Conservation (phyloP, 2,888 invertebrate species). For the Matsumyia berberina region DNA sequence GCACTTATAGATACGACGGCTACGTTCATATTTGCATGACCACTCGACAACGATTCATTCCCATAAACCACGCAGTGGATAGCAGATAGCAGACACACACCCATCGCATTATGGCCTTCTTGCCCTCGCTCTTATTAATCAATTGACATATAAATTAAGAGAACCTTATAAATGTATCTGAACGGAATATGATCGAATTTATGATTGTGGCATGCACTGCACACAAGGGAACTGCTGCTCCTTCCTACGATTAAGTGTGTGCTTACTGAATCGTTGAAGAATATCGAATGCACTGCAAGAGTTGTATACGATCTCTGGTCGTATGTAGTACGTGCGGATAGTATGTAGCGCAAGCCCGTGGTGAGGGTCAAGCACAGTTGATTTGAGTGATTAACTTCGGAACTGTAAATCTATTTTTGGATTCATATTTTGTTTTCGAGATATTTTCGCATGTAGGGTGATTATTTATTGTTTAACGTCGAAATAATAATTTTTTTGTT, state of each 20-base stretch:
- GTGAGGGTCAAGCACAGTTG: conserved; percentile 29
- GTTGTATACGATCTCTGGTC: background rate
- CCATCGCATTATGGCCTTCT: conserved; percentile 28
- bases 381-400: conserved; percentile 48
- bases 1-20: background rate
- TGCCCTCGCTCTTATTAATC: conserved; percentile 61
- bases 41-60: conserved; percentile 19
- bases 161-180: conserved; percentile 33
- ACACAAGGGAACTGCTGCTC: background rate
- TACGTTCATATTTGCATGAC: background rate
- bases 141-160: conserved; percentile 63
- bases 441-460: conserved; percentile 5
- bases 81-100: background rate
- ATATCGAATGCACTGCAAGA: background rate
- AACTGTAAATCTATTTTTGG: conserved; percentile 44
- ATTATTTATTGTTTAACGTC: conserved; percentile 6
- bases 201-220: background rate
- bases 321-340: background rate
- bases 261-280: conserved; percentile 11
- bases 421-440: conserved; percentile 9
- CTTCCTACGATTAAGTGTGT: conserved; percentile 20
- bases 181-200: conserved; percentile 33
- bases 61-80: conserved; percentile 18
- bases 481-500: conserved; percentile 22
- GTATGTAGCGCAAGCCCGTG: background rate